Evolutionary conservation across 2,888 invertebrate genomes (phyloP), one percentile per base, ranked within the genome.

Genomic region (Eristalis arbustorum): DNA sequence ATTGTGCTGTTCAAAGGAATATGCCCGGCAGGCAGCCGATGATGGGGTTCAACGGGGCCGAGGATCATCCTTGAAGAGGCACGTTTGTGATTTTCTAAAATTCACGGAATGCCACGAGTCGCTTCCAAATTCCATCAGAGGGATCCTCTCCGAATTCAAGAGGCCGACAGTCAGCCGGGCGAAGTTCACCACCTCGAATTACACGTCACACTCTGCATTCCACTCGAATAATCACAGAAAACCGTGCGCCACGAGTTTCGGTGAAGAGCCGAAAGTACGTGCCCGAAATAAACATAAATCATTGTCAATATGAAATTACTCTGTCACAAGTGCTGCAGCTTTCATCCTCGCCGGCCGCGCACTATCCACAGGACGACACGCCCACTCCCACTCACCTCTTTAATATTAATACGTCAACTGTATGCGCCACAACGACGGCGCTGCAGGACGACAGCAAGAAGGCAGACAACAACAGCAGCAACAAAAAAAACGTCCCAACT

Each of bases 201-300:
- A 8, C 8, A 31, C 10, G 31, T 31, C 31, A 31, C 31, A 31
- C 8, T 13, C 13, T 1, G 34, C 34, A 34, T 34, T 34, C 34
- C 5, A 5, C 34, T 10, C 34, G 1, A 13, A 13, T 13, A 13
- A 13, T 8, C 37, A 13, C 37, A 37, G 37, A 13, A 13, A 1
- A 2, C 3, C 13, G 37, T 37, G 37, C 10, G 37, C 13, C 37
- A 37, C 37, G 13, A 37, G 42, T n/a, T 42, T 22, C 59, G n/a
- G 13, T 23, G 14, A 42, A 42, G 28, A 42, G 3, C 22, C 59
- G 18, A 18, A 3, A 18, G 49, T 25, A 59, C 78, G 59, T 72
- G 71, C 31, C 57, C 71, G 64, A 64, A 71, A 72, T 78, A 64
- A 78, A 59, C 78, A 69, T 81, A 69, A 81, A 75, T 75, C 81